Evolutionary conservation across 2,797 vertebrate genomes (phyloP).

Genomic region (Cyprinella venusta): DNA sequence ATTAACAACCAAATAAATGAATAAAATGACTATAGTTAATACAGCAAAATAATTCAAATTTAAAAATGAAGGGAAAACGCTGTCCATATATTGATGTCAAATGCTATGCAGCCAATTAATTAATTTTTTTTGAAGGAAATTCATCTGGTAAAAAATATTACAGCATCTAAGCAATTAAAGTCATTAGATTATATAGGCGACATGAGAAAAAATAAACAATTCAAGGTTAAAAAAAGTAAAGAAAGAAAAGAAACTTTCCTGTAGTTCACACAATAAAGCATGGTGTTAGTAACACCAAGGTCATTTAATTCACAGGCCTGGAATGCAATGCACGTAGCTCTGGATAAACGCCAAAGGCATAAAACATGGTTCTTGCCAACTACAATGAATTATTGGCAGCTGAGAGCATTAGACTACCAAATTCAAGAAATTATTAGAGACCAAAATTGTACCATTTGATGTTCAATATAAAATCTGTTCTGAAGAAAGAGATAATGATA

Average conservation of each 20-base stretch:
- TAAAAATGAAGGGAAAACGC: neutral
- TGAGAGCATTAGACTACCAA: neutral
- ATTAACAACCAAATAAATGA: neutral
- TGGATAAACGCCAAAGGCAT: neutral
- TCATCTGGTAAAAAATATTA: neutral
- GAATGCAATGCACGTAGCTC: no score
- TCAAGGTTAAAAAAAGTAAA: neutral
- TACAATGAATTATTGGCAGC: no score
- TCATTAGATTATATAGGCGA: neutral
- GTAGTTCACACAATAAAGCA: neutral
- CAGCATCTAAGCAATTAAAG: neutral
- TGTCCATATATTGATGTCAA: neutral
- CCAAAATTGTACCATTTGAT: neutral
- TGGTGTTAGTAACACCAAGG: neutral
- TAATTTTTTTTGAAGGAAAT: neutral
- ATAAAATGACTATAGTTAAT: neutral
- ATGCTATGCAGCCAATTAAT: neutral
- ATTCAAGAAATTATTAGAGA: neutral
- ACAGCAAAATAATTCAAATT: neutral
- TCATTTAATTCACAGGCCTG: neutral
- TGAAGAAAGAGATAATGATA: neutral
- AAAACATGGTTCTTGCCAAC: neutral
- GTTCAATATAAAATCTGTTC: neutral
- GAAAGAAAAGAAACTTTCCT: neutral
- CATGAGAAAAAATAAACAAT: no score